Evolutionary conservation across 2,888 invertebrate genomes (phyloP).

Genomic region (Habroteleia sp.): DNA sequence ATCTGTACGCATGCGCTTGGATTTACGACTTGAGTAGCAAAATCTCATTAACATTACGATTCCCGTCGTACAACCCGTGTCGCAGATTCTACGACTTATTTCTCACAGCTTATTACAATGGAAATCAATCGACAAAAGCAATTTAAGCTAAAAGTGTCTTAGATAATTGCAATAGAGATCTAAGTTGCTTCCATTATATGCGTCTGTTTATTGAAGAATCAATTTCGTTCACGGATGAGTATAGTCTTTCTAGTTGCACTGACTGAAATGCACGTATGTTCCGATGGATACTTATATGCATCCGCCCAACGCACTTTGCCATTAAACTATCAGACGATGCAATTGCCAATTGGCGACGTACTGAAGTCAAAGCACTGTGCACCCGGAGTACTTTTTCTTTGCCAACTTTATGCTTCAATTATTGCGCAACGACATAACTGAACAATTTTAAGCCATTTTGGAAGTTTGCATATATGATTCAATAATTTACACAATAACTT

Average conservation of each 20-base stretch:
- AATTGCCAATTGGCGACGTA: conserved; percentile 72
- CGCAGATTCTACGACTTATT: no score
- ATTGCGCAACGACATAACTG: conserved; percentile 16
- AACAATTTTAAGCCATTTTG: conserved; percentile 1
- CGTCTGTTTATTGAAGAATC: conserved; percentile 57
- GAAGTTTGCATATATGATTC: conserved; percentile 1
- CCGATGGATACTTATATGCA: conserved; percentile 42
- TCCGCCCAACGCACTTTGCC: conserved; percentile 62
- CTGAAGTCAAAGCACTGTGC: conserved; percentile 51
- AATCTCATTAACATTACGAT: no score
- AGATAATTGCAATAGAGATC: conserved; percentile 32
- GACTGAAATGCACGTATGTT: conserved; percentile 56
- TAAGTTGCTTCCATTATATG: conserved; percentile 48
- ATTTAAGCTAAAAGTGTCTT: conserved; percentile 36
- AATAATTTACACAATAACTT: neutral
- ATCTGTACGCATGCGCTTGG: no score
- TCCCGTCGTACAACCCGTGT: no score
- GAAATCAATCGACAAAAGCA: no score
- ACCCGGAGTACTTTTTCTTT: conserved; percentile 56
- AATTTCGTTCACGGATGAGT: conserved; percentile 42
- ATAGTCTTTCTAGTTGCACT: conserved; percentile 36
- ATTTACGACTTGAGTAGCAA: no score
- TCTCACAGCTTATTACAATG: no score
- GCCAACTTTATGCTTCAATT: conserved; percentile 55
- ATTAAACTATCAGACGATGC: conserved; percentile 75